These are phyloP conservation scores for Hipparchia sbordonii DNA, from an alignment of 2,888 invertebrate species.

Conservation along the genomic window DNA sequence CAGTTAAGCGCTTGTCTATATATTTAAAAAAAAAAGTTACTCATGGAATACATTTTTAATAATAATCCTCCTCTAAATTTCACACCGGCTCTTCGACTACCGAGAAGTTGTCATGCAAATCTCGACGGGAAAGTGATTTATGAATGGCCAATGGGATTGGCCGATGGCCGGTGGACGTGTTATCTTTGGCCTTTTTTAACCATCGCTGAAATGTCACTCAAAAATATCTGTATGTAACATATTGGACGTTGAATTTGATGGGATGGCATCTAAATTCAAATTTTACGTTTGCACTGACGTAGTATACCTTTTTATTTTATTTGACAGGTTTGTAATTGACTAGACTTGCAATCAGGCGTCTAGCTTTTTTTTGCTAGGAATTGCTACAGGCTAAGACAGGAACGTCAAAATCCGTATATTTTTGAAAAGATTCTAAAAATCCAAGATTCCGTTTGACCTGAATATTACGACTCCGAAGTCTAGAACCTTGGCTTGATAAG, in stretches of 20 bases:
- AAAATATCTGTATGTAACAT: constrained; percentile 25
- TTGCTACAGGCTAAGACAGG: too few species aligned
- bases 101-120: constrained; percentile 46
- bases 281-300: constrained; percentile 5
- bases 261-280: constrained; percentile 14
- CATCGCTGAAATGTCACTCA: constrained; percentile 25
- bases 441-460: too few species aligned
- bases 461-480: too few species aligned
- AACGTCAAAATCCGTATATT: too few species aligned
- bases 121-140: constrained; percentile 50
- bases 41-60: too few species aligned
- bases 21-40: too few species aligned
- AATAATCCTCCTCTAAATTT: background rate
- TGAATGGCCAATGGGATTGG: constrained; percentile 44
- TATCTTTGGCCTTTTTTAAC: constrained; percentile 44
- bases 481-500: too few species aligned
- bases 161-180: constrained; percentile 36
- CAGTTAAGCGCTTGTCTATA: too few species aligned
- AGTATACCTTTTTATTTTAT: background rate
- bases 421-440: too few species aligned
- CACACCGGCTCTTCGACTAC: background rate
- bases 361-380: too few species aligned
- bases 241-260: constrained; percentile 23
- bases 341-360: too few species aligned
- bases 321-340: too few species aligned